Base-by-base conservation (phyloP, 2,113 vertebrate species). In the Isichthys henryi region DNA sequence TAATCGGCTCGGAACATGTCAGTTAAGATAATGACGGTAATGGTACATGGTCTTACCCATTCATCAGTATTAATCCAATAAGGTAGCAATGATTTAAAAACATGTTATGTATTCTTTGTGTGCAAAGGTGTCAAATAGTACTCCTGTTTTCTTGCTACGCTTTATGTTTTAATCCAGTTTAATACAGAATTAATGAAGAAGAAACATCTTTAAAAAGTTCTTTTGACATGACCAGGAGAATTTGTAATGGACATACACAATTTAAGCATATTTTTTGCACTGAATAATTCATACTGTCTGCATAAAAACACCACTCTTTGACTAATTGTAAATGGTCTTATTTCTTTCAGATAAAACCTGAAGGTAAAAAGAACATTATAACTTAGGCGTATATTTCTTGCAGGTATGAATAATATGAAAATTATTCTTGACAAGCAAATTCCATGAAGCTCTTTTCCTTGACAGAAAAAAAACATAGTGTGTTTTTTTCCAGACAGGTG, bases 401-500 rank as follows among this genome's bases (percentile, higher is more conserved):
- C 49, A 48, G 62, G n/a, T n/a, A n/a, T n/a, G n/a, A 53, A 52
- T 27, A 70, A 23, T 56, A 82, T 87, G 87, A 62, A 88, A 53
- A 35, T 53, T 19, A 43, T 62, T 70, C 35, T 84, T 53, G 49
- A 53, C 87, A 21, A 56, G 45, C 70, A 39, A 89, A 89, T 88
- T 90, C 19, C 48, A 74, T 49, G 35, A 17, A 53, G 88, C 43
- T 83, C 88, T 87, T 39, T 49, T 13, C 66, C 45, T 19, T 86
- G 88, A 85, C 49, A 49, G 50, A 87, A 13, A 86, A 19, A 87
- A 66, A 45, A 89, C 48, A 66, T 77, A 43, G 74, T 21, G 74
- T 80, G 74, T 80, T 17, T 80, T 80, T 39, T 39, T 17, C 5
- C 43, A 80, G 35, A 80, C 35, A 80, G 74, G 74, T 80, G 35